These are phyloP conservation scores for Amblyraja radiata DNA, from an alignment of 2,797 vertebrate species.

Conservation along the genomic window DNA sequence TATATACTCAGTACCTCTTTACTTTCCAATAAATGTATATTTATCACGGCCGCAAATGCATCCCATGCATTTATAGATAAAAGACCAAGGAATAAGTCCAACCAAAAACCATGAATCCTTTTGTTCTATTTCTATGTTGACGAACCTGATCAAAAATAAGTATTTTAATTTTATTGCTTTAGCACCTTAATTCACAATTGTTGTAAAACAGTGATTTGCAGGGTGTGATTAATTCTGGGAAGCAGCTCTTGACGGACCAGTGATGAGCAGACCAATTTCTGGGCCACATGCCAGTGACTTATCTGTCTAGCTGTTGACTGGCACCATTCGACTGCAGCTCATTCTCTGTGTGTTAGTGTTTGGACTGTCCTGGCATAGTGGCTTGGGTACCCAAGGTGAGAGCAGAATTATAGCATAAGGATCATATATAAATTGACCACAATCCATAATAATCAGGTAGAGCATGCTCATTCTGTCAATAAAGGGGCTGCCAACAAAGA, in stretches of 20 bases:
- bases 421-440: not conserved
- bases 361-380: not conserved
- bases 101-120: not conserved
- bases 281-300: not conserved
- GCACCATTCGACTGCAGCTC: not conserved
- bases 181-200: not conserved
- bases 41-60: not conserved
- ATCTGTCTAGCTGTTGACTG: not conserved
- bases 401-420: not conserved
- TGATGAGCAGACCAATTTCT: not conserved
- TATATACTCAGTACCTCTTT: not conserved
- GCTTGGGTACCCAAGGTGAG: not conserved
- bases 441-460: not conserved
- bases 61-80: not conserved
- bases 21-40: constrained; percentile 12
- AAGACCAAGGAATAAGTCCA: not conserved
- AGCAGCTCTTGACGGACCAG: not conserved
- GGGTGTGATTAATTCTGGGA: not conserved
- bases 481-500: not conserved
- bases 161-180: not conserved
- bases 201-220: not conserved
- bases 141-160: not conserved
- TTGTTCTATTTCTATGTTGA: not conserved
- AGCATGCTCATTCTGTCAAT: not conserved
- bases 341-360: not conserved